Percentiles rank a stretch among this genome's conserved stretches.
These are phyloP conservation scores for Eidolon helvum DNA, from an alignment of 2,113 vertebrate species.

Conservation along the genomic window DNA sequence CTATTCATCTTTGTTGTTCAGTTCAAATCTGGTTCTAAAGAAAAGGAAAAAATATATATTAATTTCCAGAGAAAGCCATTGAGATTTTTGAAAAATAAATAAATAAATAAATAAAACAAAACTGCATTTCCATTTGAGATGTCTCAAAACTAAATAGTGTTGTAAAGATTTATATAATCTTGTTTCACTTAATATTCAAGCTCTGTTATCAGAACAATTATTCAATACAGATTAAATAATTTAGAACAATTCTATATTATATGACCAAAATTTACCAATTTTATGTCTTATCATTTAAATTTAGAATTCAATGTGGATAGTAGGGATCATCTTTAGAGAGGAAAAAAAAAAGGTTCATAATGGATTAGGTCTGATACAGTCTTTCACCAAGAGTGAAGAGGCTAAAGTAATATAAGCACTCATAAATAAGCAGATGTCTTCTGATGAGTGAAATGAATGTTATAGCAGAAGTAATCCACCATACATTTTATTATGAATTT, in stretches of 20 bases:
- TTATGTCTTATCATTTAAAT: conserved; percentile 23
- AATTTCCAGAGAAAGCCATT: not conserved
- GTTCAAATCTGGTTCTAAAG: not conserved
- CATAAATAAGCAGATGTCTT: conserved; percentile 67
- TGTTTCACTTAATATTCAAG: not conserved
- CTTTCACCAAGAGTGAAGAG: conserved; percentile 45
- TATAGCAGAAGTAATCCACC: conserved; percentile 51
- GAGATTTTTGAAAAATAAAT: not conserved
- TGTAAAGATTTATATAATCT: not conserved
- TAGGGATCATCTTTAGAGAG: not conserved
- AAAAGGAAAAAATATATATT: not conserved
- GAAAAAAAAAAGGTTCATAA: not conserved
- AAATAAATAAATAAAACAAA: not conserved
- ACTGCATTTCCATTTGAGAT: not conserved
- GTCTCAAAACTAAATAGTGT: not conserved
- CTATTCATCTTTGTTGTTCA: not conserved
- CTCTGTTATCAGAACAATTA: not conserved
- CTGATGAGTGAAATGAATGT: conserved; percentile 71
- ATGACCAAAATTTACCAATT: not conserved
- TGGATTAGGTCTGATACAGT: conserved; percentile 53
- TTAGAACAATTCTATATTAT: not conserved
- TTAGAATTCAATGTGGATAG: not conserved
- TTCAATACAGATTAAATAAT: not conserved
- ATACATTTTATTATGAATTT: conserved; percentile 57
- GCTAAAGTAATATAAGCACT: conserved; percentile 62